Percentiles rank a stretch among this genome's conserved stretches.
These are phyloP conservation scores for Bothrops alternatus DNA, from an alignment of 2,797 vertebrate genomes.

Conservation along the genomic window DNA sequence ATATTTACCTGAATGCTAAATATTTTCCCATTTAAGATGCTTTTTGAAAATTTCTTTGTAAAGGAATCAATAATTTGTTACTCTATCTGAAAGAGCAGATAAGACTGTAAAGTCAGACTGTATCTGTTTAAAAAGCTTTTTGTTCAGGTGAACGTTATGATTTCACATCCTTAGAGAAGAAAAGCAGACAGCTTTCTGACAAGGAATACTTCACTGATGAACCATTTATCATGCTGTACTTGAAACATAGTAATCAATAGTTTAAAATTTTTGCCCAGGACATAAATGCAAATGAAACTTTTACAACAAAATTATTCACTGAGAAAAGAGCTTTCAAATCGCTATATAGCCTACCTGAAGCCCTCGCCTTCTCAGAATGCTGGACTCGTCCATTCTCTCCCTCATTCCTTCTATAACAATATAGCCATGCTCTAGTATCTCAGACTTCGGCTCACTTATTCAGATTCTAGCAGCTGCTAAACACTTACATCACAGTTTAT, in stretches of 20 bases:
- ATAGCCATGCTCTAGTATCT: slow-evolving; percentile 80
- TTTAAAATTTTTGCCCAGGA: slow-evolving; percentile 27
- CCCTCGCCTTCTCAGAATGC: slow-evolving; percentile 89
- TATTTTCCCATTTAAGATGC: slow-evolving; percentile 17
- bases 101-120: slow-evolving; percentile 11
- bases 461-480: slow-evolving; percentile 87
- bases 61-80: slow-evolving; percentile 37
- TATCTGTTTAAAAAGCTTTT: not conserved
- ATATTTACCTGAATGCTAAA: slow-evolving; percentile 34
- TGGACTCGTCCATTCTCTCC: slow-evolving; percentile 87
- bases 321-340: slow-evolving; percentile 29
- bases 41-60: slow-evolving; percentile 21
- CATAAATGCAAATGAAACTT: slow-evolving; percentile 61
- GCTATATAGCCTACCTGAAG: slow-evolving; percentile 84
- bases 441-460: slow-evolving; percentile 76
- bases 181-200: slow-evolving; percentile 24
- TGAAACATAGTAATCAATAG: slow-evolving; percentile 29
- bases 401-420: slow-evolving; percentile 73
- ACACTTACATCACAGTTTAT: slow-evolving; percentile 90
- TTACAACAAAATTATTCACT: slow-evolving; percentile 35
- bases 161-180: not conserved
- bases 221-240: slow-evolving; percentile 26
- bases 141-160: not conserved
- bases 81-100: slow-evolving; percentile 33
- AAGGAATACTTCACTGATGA: slow-evolving; percentile 33